Evolutionary conservation across 2,888 invertebrate species (phyloP).

Genomic region (Brassicogethes aeneus): DNA sequence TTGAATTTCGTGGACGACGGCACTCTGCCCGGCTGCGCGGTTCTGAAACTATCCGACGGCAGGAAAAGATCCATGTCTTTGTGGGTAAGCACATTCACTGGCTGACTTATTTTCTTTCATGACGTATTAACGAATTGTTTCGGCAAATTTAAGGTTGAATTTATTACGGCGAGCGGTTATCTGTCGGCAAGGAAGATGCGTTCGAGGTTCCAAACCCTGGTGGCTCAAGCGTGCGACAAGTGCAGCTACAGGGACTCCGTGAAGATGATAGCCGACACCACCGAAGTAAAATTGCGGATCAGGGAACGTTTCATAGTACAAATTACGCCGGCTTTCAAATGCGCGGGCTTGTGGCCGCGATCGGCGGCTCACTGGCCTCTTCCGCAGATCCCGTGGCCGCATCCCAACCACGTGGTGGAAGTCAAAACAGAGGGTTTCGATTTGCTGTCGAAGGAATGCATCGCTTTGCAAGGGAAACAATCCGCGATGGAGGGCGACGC

Average conservation of each 20-base stretch:
- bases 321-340: conserved; percentile 77
- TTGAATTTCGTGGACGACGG: conserved; percentile 86
- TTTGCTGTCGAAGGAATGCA: conserved; percentile 63
- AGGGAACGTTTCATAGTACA: conserved; percentile 71
- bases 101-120: conserved; percentile 18
- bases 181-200: conserved; percentile 75
- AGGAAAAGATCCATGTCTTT: conserved; percentile 79
- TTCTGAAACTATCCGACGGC: conserved; percentile 76
- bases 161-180: conserved; percentile 81
- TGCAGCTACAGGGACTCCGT: conserved; percentile 69
- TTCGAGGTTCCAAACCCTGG: conserved; percentile 71
- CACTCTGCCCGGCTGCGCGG: conserved; percentile 71
- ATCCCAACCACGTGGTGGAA: conserved; percentile 65
- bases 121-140: neutral
- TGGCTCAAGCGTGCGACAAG: conserved; percentile 71
- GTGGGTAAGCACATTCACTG: conserved; percentile 56
- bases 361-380: conserved; percentile 77
- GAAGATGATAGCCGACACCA: conserved; percentile 74
- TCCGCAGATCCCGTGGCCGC: conserved; percentile 73
- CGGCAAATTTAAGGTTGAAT: conserved; percentile 47
- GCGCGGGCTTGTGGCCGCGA: conserved; percentile 75
- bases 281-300: conserved; percentile 69
- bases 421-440: conserved; percentile 81
- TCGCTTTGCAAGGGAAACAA: conserved; percentile 58
- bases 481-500: conserved; percentile 78